Conservation (phyloP, 2,888 invertebrate genomes). For the Sesia apiformis region DNA sequence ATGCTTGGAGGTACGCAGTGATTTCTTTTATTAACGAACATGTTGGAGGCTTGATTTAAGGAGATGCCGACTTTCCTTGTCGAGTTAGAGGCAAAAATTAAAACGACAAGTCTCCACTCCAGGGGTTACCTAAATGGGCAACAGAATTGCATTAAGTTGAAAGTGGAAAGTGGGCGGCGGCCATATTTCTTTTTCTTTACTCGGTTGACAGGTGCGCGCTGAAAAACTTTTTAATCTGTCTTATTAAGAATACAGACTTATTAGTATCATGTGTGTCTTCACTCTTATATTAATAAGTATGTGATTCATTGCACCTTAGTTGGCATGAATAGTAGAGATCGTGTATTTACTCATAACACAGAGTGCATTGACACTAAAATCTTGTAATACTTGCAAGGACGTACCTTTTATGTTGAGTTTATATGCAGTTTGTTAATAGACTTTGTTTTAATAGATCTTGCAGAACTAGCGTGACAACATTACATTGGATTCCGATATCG, state of each 20-base stretch:
- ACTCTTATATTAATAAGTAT: too few species aligned
- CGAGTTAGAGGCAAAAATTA: slow-evolving; percentile 55
- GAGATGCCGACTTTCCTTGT: slow-evolving; percentile 62
- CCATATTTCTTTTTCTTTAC: neutral
- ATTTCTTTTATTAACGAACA: slow-evolving; percentile 61
- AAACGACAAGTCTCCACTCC: slow-evolving; percentile 6
- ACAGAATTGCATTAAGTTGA: slow-evolving; percentile 13
- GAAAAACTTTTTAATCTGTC: too few species aligned
- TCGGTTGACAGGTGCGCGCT: too few species aligned
- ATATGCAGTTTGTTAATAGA: too few species aligned
- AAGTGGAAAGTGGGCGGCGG: neutral
- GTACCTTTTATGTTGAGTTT: too few species aligned
- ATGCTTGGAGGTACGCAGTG: slow-evolving; percentile 45
- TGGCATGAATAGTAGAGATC: too few species aligned
- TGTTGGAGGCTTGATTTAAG: slow-evolving; percentile 31
- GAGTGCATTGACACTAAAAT: neutral
- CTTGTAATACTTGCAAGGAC: too few species aligned
- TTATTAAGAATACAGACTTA: too few species aligned
- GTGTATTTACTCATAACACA: neutral
- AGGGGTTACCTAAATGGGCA: slow-evolving; percentile 23
- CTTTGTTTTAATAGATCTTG: neutral
- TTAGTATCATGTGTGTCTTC: too few species aligned
- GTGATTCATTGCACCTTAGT: too few species aligned
- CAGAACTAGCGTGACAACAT: slow-evolving; percentile 5
- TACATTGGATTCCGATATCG: slow-evolving; percentile 2